Base-by-base conservation (phyloP, 2,888 invertebrate species). In the Ormyrus nitidulus region DNA sequence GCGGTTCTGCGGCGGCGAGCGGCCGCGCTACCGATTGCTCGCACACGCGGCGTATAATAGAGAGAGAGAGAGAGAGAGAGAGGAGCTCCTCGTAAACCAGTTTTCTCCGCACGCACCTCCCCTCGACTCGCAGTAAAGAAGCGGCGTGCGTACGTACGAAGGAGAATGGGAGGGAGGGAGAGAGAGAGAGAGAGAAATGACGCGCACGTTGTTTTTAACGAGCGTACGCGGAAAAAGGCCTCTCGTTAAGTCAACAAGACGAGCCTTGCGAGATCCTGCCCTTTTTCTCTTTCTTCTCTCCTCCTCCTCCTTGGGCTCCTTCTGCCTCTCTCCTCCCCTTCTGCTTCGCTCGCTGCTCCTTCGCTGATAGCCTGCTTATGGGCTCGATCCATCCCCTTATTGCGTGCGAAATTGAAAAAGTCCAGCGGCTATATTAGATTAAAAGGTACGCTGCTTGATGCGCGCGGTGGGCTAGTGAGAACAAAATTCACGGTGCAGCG, bases 181-280 rank as follows among this genome's bases (percentile, higher is more conserved):
- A 51, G 54, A 6, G 13, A 58, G 11, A 58, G 19, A 44, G 49
- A 11, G 53, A 79, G 79, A 79, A 81, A 77, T 81, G 81, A 81
- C 77, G 81, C 74, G 79, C 74, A 66, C 75, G 64, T 81, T 80
- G 81, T 72, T 79, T 81, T 80, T 81, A 81, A 83, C 83, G 84
- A 81, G 79, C 79, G 78, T 79, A 79, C 81, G 77, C 79, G 77
- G 82, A 82, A 82, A 82, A 82, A 82, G 82, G 69, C 80, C 80
- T 80, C 81, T 82, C 82, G 82, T 82, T 82, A 82, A 82, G 82
- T 82, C 82, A 82, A 82, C 82, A 82, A 80, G 77, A 78, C 77
- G 80, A 82, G 77, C 66, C 62, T 62, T 56, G 66, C 78, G 78
- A 77, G 65, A 77, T 82, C 62, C 64, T 81, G 68, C 76, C 72